phyloP scores from a whole-genome alignment of 1,140 invertebrate genomes.

The Tetraneura akinire region DNA sequence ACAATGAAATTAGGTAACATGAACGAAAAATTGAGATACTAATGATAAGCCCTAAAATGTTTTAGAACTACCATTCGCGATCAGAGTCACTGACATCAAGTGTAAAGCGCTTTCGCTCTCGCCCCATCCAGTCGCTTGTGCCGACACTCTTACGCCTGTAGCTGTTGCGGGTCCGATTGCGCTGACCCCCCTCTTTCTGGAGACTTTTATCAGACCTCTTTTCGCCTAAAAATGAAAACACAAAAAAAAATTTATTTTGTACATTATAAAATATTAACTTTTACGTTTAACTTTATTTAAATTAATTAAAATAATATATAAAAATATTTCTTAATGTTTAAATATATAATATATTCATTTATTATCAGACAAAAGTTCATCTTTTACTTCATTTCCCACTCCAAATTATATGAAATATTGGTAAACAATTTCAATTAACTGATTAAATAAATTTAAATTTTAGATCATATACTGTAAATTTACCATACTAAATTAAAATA shows the following conservation, averaged over 20 bases:
- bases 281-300: too few species aligned
- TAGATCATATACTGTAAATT: too few species aligned
- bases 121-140: constrained; percentile 34
- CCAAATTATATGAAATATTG: too few species aligned
- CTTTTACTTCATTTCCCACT: too few species aligned
- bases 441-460: too few species aligned
- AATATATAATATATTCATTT: too few species aligned
- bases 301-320: too few species aligned
- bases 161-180: constrained; percentile 37
- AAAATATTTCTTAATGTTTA: too few species aligned
- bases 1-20: constrained; percentile 52
- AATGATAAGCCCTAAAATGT: constrained; percentile 21
- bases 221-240: constrained; percentile 21
- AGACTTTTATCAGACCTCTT: constrained; percentile 49
- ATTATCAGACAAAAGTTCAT: too few species aligned
- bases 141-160: constrained; percentile 23
- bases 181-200: constrained; percentile 46
- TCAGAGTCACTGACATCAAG: constrained; percentile 40
- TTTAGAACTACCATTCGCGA: constrained; percentile 39
- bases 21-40: constrained; percentile 49
- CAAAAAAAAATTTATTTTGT: neutral
- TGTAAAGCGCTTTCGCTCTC: constrained; percentile 35
- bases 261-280: too few species aligned
- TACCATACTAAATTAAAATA: too few species aligned
- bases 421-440: too few species aligned